Evolutionary conservation across 2,113 vertebrate species (phyloP), one percentile per base, ranked within the genome.

Genomic region (Gymnorhina tibicen): DNA sequence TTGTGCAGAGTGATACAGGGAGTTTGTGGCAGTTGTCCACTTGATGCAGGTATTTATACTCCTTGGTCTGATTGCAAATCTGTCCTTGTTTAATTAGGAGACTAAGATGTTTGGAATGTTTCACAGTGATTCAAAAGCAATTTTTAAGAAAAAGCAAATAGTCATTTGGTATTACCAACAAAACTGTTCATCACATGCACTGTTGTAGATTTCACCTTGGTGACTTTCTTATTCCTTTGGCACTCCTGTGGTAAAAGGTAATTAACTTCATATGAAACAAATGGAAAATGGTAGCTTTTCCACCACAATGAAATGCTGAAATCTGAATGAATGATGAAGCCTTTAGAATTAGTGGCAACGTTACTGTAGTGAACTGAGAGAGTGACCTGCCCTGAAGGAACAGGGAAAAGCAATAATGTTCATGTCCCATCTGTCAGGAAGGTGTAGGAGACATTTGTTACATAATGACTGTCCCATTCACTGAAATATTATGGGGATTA

Each of bases 401-500:
- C 11, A 59, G 53, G 89, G 70, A 79, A 96, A 97, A 96, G 76
- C 78, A 97, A 91, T 97, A 96, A 95, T 46, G 85, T 70, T 86
- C 28, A 1, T 86, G 75, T 93, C 94, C 84, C 91, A 91, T 96
- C 94, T 97, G 95, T 97, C 96, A 97, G 50, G 95, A 94, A 95
- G 81, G 75, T 92, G 60, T 56, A 87, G 77, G 78, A 96, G 94
- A 89, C 89, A 94, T 95, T 94, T 94, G 76, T 92, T 97, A 94
- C 87, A 87, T 89, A 91, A 91, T 85, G 86, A 88, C 85, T 97
- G 85, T 91, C 76, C 95, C 83, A 67, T 92, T 94, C 88, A 79
- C 52, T 97, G 92, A 97, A 97, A 96, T 97, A 95, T 96, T 89
- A 26, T 77, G 75, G 50, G 79, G 89, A 97, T 96, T 97, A 96